Conservation (phyloP, 2,797 vertebrate species). For the Epinephelus malabaricus region DNA sequence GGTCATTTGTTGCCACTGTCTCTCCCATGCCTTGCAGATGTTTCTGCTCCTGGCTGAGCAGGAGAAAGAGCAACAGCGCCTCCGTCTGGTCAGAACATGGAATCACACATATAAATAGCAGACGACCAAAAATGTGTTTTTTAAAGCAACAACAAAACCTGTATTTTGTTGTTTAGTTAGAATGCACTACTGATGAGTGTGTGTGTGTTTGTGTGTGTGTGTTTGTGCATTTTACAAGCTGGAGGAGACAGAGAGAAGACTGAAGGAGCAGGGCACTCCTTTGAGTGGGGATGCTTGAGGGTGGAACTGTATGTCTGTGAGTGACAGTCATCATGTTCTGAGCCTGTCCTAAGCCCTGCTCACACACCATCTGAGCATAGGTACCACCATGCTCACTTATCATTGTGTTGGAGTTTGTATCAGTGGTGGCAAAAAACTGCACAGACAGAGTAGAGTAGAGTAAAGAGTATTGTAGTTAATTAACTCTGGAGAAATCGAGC, state of each 20-base stretch:
- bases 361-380: conserved; percentile 73
- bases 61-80: conserved; percentile 90
- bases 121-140: neutral
- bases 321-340: conserved; percentile 59
- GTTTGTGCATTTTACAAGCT: conserved; percentile 67
- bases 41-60: conserved; percentile 92
- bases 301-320: conserved; percentile 59
- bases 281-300: conserved; percentile 52
- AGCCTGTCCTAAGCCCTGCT: conserved; percentile 73
- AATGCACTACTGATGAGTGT: no score
- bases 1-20: no score
- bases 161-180: neutral
- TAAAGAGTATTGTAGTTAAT: neutral
- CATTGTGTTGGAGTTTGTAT: neutral
- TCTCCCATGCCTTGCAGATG: conserved; percentile 58
- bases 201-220: neutral
- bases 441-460: no score
- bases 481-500: neutral
- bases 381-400: conserved; percentile 34
- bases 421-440: neutral
- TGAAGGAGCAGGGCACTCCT: conserved; percentile 68
- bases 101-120: neutral
- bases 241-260: conserved; percentile 71
- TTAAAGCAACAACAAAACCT: neutral
- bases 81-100: conserved; percentile 86